Evolutionary conservation across 2,888 invertebrate species (phyloP).

Genomic region (Helicoverpa assulta): DNA sequence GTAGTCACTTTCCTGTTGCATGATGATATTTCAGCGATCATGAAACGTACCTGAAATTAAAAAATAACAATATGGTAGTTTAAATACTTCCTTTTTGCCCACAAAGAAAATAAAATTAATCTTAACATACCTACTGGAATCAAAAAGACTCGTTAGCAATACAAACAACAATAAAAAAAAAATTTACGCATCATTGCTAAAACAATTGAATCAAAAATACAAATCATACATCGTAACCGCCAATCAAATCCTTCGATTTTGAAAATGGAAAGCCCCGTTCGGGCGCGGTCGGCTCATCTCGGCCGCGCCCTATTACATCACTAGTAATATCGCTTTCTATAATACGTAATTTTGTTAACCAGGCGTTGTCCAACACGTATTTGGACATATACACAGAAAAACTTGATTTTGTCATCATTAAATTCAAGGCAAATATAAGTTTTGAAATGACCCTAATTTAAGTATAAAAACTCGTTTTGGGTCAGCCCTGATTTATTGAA

Average conservation of each 20-base stretch:
- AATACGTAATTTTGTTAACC: conserved; percentile 67
- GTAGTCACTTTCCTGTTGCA: not conserved
- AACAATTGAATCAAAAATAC: conserved; percentile 40
- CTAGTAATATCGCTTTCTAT: conserved; percentile 76
- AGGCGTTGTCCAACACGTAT: conserved; percentile 51
- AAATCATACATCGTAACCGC: conserved; percentile 42
- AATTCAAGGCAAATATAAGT: conserved; percentile 43
- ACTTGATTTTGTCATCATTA: conserved; percentile 52
- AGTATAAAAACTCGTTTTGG: conserved; percentile 6
- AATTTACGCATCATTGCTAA: conserved; percentile 2
- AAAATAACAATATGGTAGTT: conserved; percentile 17
- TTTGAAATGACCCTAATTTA: conserved; percentile 36
- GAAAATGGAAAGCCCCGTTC: conserved; percentile 76
- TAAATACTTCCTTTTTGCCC: not conserved
- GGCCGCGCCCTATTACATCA: conserved; percentile 74
- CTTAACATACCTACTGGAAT: not conserved
- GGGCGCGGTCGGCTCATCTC: conserved; percentile 67
- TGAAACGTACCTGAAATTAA: conserved; percentile 66
- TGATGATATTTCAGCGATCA: not conserved
- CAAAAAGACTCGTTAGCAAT: not conserved
- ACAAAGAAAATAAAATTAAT: not conserved
- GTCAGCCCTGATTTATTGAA: conserved; percentile 19
- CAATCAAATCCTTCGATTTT: conserved; percentile 69
- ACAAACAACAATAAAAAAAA: not conserved
- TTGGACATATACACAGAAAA: conserved; percentile 39